phyloP scores from a whole-genome alignment of 1,140 invertebrate species.

The Diorhabda elongata region DNA sequence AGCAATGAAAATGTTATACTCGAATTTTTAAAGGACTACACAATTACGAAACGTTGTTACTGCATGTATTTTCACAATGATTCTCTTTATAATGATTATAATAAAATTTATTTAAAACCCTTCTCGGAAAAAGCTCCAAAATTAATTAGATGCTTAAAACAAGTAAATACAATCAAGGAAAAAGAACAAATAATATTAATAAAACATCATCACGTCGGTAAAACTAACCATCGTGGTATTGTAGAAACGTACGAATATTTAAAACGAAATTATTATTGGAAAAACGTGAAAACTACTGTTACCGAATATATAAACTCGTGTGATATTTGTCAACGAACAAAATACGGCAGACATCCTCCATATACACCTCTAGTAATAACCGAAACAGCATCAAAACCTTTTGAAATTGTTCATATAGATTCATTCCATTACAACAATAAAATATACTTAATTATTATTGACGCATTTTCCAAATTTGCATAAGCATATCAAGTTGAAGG shows the following conservation, averaged over 20 bases:
- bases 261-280: constrained; percentile 23
- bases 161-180: constrained; percentile 9
- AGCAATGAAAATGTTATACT: constrained; percentile 11
- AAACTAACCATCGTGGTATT: constrained; percentile 26
- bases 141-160: background rate
- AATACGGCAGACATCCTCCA: too few species aligned
- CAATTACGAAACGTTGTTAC: constrained; percentile 4
- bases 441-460: background rate
- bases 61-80: constrained; percentile 13
- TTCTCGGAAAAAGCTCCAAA: background rate
- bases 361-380: too few species aligned
- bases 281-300: background rate
- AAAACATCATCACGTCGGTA: constrained; percentile 27
- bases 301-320: background rate
- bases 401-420: too few species aligned
- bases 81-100: constrained; percentile 14
- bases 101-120: constrained; percentile 17
- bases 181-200: constrained; percentile 21
- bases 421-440: too few species aligned
- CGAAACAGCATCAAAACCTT: too few species aligned
- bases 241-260: constrained; percentile 21
- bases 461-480: background rate
- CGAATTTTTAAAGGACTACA: background rate
- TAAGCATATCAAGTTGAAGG: background rate
- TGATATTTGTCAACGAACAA: too few species aligned